A percentile compares a stretch with the other conserved stretches of the same genome.
phyloP scores from a whole-genome alignment of 2,888 invertebrate genomes.

The Trisateles emortualis region DNA sequence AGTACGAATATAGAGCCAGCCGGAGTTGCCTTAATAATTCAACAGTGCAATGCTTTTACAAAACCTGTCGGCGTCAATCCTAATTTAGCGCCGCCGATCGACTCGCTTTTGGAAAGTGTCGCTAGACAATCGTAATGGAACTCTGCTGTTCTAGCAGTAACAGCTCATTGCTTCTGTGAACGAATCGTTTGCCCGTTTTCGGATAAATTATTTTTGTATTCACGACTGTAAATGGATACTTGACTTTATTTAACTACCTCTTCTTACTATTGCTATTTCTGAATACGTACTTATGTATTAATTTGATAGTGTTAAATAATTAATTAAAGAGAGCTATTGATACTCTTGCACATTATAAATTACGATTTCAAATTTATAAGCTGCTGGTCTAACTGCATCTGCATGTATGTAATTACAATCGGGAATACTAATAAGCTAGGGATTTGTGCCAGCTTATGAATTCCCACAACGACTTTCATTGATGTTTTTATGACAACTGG shows the following conservation, averaged over 20 bases:
- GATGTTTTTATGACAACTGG: conserved; percentile 2
- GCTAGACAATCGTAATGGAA: conserved; percentile 84
- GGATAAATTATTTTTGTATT: conserved; percentile 39
- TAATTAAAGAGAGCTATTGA: neutral
- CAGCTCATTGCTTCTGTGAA: conserved; percentile 51
- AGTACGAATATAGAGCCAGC: conserved; percentile 81
- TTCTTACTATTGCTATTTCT: conserved; percentile 8
- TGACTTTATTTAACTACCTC: conserved; percentile 19
- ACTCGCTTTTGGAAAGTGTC: conserved; percentile 82
- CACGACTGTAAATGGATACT: conserved; percentile 23
- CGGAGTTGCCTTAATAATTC: conserved; percentile 85
- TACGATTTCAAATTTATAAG: neutral
- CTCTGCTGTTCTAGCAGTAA: conserved; percentile 71
- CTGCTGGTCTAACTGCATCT: neutral
- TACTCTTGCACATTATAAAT: neutral
- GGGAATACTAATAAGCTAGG: neutral
- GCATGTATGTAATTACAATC: neutral
- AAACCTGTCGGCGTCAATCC: conserved; percentile 86
- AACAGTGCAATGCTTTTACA: conserved; percentile 87
- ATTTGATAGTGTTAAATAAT: neutral
- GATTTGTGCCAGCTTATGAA: neutral
- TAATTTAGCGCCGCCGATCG: conserved; percentile 83
- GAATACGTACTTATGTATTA: neutral
- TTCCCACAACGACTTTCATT: neutral
- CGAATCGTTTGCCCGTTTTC: conserved; percentile 37